Evolutionary conservation across 92 coral and sea anemone genomes (phyloP).

Genomic region (Palythoa grandiflora): DNA sequence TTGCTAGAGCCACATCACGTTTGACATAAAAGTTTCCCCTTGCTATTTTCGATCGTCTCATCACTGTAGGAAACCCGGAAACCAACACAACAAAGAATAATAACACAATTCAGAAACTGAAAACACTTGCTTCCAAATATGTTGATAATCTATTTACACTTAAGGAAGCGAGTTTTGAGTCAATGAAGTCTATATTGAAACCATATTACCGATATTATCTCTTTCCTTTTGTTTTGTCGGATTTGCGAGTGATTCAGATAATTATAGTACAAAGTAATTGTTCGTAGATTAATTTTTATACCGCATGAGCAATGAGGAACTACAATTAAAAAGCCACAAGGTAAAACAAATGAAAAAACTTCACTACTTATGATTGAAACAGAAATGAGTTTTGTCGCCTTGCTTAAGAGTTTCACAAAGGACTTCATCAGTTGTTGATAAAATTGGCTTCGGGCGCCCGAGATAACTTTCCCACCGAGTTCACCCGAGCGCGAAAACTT

Average conservation of each 20-base stretch:
- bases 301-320: not conserved
- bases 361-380: not conserved
- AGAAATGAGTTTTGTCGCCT: too few relatives aligned
- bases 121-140: not conserved
- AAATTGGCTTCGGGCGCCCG: too few relatives aligned
- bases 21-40: not conserved
- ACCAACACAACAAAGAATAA: not conserved
- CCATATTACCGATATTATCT: constrained; percentile 7
- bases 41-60: not conserved
- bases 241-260: not conserved
- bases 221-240: not conserved
- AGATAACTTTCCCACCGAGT: too few relatives aligned
- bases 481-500: too few relatives aligned
- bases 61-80: not conserved
- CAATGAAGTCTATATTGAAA: not conserved
- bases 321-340: too few relatives aligned
- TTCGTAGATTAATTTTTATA: not conserved
- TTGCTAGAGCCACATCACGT: constrained; percentile 11
- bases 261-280: not conserved
- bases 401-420: too few relatives aligned
- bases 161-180: not conserved
- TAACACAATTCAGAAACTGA: not conserved
- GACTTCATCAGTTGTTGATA: too few relatives aligned
- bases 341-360: not conserved
- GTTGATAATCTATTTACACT: not conserved